phyloP scores from a whole-genome alignment of 2,113 vertebrate species.

The Strix aluco region DNA sequence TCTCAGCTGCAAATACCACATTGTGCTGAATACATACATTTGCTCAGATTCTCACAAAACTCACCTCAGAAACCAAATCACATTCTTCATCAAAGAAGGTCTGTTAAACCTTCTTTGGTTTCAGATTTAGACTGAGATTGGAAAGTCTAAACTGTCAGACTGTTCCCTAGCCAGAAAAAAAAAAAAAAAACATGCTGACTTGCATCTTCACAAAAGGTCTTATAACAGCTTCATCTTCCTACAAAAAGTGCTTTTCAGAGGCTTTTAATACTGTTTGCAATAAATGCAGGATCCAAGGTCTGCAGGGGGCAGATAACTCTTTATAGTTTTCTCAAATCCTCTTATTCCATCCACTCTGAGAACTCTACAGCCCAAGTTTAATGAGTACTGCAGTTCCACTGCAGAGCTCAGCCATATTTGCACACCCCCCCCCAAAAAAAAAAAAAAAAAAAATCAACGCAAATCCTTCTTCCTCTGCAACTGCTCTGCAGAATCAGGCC shows the following conservation, averaged over 20 bases:
- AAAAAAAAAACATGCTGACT: neutral
- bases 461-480: neutral
- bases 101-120: neutral
- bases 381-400: neutral
- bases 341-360: neutral
- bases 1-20: neutral
- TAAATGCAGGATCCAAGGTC: neutral
- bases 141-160: neutral
- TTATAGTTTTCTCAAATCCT: slow-evolving; percentile 22
- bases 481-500: neutral
- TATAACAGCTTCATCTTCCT: neutral
- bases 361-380: neutral
- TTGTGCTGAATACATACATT: neutral
- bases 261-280: neutral
- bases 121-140: neutral
- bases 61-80: neutral
- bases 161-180: neutral
- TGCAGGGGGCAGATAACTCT: neutral
- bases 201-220: neutral
- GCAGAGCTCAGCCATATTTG: neutral
- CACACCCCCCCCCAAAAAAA: neutral
- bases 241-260: slow-evolving; percentile 2
- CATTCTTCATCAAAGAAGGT: neutral
- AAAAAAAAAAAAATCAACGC: neutral
- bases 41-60: neutral